phyloP scores from a whole-genome alignment of 2,113 vertebrate species.

The Oncorhynchus tshawytscha region DNA sequence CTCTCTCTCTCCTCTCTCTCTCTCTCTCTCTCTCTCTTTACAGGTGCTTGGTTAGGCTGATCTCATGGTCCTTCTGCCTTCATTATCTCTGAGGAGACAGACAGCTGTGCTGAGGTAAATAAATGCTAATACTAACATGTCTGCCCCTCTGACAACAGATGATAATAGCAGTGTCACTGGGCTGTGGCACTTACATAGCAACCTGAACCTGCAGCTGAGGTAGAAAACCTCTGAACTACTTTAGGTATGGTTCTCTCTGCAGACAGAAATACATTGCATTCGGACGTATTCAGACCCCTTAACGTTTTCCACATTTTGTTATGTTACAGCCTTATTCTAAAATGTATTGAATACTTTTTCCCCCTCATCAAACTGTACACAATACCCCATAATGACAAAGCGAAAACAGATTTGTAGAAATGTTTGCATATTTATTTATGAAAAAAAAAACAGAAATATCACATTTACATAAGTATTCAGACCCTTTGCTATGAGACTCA shows the following conservation, averaged over 20 bases:
- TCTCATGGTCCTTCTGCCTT: slow-evolving; percentile 19
- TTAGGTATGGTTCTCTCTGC: background rate
- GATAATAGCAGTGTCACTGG: slow-evolving; percentile 48
- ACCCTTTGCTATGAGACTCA: too few species aligned
- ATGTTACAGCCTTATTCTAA: too few species aligned
- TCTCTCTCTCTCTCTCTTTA: background rate
- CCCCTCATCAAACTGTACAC: too few species aligned
- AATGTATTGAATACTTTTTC: too few species aligned
- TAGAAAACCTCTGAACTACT: background rate
- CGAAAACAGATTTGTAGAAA: too few species aligned
- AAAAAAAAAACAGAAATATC: too few species aligned
- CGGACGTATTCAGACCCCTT: too few species aligned
- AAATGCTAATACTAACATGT: slow-evolving; percentile 43
- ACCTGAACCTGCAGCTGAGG: background rate
- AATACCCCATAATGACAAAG: too few species aligned
- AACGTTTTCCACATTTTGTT: too few species aligned
- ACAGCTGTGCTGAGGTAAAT: slow-evolving; percentile 45
- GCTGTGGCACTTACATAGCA: slow-evolving; percentile 40
- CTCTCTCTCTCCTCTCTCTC: too few species aligned
- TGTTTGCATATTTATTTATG: too few species aligned
- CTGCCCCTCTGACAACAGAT: slow-evolving; percentile 23
- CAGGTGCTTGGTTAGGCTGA: background rate
- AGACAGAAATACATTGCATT: background rate
- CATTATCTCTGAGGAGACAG: slow-evolving; percentile 57
- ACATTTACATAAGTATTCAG: too few species aligned